Base-by-base conservation (phyloP, 2,797 vertebrate species). In the Esox masquinongy region DNA sequence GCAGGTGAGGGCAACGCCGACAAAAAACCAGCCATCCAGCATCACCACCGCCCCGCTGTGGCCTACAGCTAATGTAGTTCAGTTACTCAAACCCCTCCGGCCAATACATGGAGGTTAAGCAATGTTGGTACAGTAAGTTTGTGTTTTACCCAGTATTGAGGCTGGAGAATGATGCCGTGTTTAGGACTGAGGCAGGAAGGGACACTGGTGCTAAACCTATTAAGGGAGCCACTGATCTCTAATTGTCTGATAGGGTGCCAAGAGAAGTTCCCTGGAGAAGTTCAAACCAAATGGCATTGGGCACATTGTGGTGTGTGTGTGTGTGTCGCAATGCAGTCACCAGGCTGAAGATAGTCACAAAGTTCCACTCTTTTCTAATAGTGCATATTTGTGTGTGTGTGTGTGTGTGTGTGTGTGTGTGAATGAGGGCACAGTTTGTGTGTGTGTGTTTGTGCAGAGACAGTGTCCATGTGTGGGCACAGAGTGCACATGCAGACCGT, bases 251-350 rank as follows among this genome's bases (percentile, higher is more conserved):
- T 92, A 81, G 75, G 86, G 78, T 80, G 77, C 1, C 36, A 81
- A 85, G 86, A 77, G 43, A 47, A 11, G 43, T 47, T 47, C 81
- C 89, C 84, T 77, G 84, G 82, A 93, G 72, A 89, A 89, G 84
- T 83, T 89, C 75, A 83, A 51, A 36, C 66, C 76, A 92, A 93
- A 94, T 89, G 81, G 85, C 84, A 93, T 92, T 90, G 89, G 91
- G 76, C 73, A 68, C 78, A 68, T 43, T 59, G 6, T 61, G 26
- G 59, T 43, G 22, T 53, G 36, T 50, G 34, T 53, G 14, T 72
- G 26, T 71, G 51, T 61, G n/a, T 26, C 12, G 39, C 36, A 24
- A 16, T 50, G n/a, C 69, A 49, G 72, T 31, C 67, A 36, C 4
- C 29, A 70, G 68, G 68, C 74, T 22, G 61, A 80, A 72, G 72